These are phyloP conservation scores for Microcebus lehilahytsara DNA, from an alignment of 2,113 vertebrate genomes.

Conservation along the genomic window DNA sequence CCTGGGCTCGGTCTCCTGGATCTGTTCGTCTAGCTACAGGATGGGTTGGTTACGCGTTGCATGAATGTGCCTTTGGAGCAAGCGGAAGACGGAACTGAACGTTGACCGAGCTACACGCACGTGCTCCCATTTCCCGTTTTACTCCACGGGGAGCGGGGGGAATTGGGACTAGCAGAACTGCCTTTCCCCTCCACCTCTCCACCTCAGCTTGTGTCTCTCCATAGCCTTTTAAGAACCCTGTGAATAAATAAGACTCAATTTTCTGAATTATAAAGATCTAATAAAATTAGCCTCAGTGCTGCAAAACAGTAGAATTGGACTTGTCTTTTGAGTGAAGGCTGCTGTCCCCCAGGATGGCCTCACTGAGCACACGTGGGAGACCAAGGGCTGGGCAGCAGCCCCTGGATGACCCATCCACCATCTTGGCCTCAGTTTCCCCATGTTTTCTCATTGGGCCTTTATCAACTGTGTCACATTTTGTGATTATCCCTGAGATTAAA, in stretches of 20 bases:
- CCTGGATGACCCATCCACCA: not conserved
- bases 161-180: not conserved
- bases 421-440: not conserved
- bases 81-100: not conserved
- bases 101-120: accelerated
- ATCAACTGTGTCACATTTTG: not conserved
- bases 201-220: not conserved
- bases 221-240: not conserved
- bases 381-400: no score
- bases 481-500: not conserved
- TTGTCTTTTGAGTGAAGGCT: not conserved
- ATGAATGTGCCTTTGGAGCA: not conserved
- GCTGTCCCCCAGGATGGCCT: not conserved
- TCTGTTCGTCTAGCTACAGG: not conserved
- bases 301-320: not conserved
- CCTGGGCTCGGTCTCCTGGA: not conserved
- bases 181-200: no score
- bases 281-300: not conserved
- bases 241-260: not conserved
- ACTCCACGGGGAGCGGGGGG: not conserved
- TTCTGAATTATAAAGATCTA: not conserved
- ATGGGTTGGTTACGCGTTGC: not conserved
- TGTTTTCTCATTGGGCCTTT: not conserved
- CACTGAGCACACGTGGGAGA: not conserved
- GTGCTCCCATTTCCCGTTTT: not conserved